Percentiles rank a stretch among this genome's conserved stretches.
These are phyloP conservation scores for Mormyrus hasselquistii DNA, from an alignment of 2,797 vertebrate genomes.

Conservation along the genomic window DNA sequence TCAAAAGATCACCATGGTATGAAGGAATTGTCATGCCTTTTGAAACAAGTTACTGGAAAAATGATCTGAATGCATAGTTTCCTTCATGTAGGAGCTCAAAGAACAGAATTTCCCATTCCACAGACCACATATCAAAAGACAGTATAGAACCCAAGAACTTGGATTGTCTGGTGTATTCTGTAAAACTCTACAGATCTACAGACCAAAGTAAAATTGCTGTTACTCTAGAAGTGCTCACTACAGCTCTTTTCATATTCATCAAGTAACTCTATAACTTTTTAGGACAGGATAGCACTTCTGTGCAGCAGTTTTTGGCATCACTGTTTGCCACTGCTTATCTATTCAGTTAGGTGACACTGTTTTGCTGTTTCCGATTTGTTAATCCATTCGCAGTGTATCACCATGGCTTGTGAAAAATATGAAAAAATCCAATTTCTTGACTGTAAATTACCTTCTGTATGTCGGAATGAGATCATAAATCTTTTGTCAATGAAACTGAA, in stretches of 20 bases:
- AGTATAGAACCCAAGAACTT: neutral
- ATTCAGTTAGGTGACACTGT: neutral
- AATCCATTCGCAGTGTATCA: neutral
- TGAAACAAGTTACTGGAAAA: neutral
- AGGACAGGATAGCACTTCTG: neutral
- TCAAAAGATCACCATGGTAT: neutral
- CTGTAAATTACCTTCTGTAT: neutral
- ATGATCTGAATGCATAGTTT: neutral
- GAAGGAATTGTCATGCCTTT: neutral
- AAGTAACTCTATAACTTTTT: neutral
- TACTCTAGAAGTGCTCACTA: neutral
- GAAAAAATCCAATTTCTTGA: neutral
- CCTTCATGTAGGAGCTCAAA: slow-evolving; percentile 3
- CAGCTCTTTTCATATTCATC: slow-evolving; percentile 5
- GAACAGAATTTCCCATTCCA: neutral
- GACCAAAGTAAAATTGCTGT: neutral
- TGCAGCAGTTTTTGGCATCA: neutral
- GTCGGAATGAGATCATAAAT: slow-evolving; percentile 7
- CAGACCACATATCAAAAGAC: neutral
- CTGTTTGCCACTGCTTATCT: neutral
- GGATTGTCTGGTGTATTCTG: neutral
- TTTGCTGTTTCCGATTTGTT: neutral
- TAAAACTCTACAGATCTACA: neutral
- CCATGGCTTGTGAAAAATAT: neutral
- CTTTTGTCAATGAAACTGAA: neutral